Evolutionary conservation across 2,113 vertebrate species (phyloP).

Genomic region (Percina caprodes): DNA sequence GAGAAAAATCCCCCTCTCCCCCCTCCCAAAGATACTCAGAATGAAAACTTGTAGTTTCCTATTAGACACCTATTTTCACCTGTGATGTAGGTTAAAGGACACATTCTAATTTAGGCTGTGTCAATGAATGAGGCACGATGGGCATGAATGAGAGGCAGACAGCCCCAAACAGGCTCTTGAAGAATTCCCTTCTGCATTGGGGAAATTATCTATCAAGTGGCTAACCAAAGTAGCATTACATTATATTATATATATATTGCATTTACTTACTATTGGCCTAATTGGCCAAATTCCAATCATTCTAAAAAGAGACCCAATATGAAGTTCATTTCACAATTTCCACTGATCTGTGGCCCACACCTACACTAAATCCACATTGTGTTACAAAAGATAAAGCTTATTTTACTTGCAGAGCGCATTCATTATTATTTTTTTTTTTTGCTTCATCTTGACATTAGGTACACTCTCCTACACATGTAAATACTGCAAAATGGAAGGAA

Average conservation of each 20-base stretch:
- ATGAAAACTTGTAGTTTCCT: constrained; percentile 86
- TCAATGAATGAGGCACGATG: constrained; percentile 71
- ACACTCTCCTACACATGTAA: neutral
- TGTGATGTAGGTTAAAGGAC: constrained; percentile 66
- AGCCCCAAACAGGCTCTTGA: constrained; percentile 38
- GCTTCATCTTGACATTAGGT: neutral
- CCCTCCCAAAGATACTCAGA: constrained; percentile 70
- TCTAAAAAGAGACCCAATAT: neutral
- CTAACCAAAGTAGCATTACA: constrained; percentile 34
- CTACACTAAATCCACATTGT: constrained; percentile 12
- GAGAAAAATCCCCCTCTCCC: constrained; percentile 76
- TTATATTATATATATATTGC: constrained; percentile 10
- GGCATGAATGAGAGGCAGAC: constrained; percentile 68
- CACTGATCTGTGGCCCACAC: neutral
- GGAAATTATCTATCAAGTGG: constrained; percentile 66
- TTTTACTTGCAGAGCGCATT: neutral
- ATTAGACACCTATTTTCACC: constrained; percentile 71
- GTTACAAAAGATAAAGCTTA: neutral
- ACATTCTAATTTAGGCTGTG: constrained; percentile 21
- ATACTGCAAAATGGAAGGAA: neutral
- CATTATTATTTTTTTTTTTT: neutral
- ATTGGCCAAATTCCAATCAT: constrained; percentile 1
- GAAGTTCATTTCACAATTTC: neutral
- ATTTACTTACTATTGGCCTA: neutral
- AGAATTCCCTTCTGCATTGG: constrained; percentile 74